These are phyloP conservation scores for Neoscelio sp. DNA, from an alignment of 2,888 invertebrate genomes.

Conservation along the genomic window DNA sequence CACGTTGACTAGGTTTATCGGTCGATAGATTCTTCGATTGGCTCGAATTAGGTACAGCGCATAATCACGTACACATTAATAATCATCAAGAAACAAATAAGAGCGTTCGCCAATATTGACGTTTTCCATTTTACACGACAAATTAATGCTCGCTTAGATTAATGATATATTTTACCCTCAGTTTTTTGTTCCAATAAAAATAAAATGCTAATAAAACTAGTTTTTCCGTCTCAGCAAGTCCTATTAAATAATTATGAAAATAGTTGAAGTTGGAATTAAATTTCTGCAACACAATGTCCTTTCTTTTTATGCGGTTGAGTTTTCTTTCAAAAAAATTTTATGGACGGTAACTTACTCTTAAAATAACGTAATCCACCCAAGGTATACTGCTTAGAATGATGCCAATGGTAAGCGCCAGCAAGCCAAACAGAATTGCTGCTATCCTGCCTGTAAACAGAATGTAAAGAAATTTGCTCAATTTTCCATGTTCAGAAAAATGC, in stretches of 20 bases:
- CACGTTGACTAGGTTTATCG: conserved; percentile 62
- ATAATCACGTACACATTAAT: conserved; percentile 44
- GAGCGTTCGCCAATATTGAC: background rate
- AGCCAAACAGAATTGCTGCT: conserved; percentile 91
- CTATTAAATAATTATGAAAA: conserved; percentile 22
- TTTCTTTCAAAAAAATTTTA: background rate
- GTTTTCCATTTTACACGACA: background rate
- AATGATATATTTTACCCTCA: conserved; percentile 5
- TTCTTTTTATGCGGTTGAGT: too few species aligned
- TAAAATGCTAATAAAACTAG: conserved; percentile 15
- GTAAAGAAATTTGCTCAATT: background rate
- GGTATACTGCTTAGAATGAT: conserved; percentile 93
- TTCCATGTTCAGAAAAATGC: background rate
- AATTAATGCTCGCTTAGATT: background rate
- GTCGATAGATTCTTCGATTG: conserved; percentile 58
- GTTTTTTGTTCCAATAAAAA: conserved; percentile 14
- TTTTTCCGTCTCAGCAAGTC: conserved; percentile 8
- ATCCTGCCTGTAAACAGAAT: conserved; percentile 88
- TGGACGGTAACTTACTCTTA: conserved; percentile 86
- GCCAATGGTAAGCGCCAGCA: conserved; percentile 91
- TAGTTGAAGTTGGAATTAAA: conserved; percentile 1
- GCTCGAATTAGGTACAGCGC: conserved; percentile 49
- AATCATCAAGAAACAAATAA: conserved; percentile 13
- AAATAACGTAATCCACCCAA: conserved; percentile 94
- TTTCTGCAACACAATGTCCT: conserved; percentile 1